Evolutionary conservation across 1,140 invertebrate genomes (phyloP).

Genomic region (Caenorhabditis inopinata): DNA sequence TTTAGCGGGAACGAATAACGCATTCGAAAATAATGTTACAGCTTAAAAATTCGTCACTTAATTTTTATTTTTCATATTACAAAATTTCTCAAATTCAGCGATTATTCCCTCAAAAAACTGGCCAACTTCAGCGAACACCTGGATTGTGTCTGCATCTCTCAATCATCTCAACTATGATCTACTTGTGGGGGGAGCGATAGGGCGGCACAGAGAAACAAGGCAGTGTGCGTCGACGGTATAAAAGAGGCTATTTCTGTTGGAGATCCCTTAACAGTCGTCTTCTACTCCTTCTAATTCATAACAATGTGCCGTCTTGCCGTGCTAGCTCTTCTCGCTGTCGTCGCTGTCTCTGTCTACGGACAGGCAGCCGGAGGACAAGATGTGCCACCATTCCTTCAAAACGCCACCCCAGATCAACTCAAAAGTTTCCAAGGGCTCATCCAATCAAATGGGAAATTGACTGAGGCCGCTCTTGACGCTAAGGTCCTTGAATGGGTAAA

Average conservation of each 20-base stretch:
- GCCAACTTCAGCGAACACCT: slow-evolving; percentile 19
- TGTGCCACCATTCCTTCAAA: slow-evolving; percentile 50
- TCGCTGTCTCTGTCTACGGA: slow-evolving; percentile 20
- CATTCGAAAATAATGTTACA: no score
- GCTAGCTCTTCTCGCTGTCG: slow-evolving; percentile 32
- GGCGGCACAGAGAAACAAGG: slow-evolving; percentile 9
- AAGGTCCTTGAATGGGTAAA: slow-evolving; percentile 54
- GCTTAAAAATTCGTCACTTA: slow-evolving; percentile 23
- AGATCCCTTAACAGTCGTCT: slow-evolving; percentile 8
- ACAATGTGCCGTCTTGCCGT: slow-evolving; percentile 5
- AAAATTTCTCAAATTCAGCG: slow-evolving; percentile 9
- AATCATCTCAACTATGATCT: neutral
- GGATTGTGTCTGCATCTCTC: neutral
- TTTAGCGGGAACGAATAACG: no score
- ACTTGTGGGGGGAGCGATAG: slow-evolving; percentile 17
- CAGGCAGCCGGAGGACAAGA: neutral
- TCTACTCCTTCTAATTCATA: slow-evolving; percentile 10
- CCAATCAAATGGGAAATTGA: slow-evolving; percentile 36
- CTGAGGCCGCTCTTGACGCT: slow-evolving; percentile 54
- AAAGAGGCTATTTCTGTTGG: slow-evolving; percentile 1
- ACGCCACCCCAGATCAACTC: slow-evolving; percentile 46
- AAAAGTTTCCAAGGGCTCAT: slow-evolving; percentile 49
- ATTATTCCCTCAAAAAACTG: slow-evolving; percentile 10
- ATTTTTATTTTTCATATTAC: neutral
- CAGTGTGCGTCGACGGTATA: slow-evolving; percentile 9